A percentile compares a stretch with the other conserved stretches of the same genome.
phyloP scores from a whole-genome alignment of 2,113 vertebrate genomes.

The Connochaetes taurinus region DNA sequence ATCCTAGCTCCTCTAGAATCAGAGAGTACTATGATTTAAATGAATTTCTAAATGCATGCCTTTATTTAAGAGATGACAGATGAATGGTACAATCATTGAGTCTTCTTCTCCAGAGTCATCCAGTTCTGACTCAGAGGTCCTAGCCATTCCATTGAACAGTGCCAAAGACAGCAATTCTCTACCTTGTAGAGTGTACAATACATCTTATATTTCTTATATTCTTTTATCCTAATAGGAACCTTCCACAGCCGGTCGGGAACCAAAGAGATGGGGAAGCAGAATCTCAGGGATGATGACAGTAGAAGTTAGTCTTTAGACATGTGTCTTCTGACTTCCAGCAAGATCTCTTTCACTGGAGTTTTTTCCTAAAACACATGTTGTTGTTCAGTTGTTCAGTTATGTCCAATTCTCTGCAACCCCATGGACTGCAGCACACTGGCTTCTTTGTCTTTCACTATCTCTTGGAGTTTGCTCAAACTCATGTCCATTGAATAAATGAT shows the following conservation, averaged over 20 bases:
- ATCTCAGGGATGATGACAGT: not conserved
- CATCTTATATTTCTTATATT: not conserved
- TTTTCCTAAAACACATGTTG: not conserved
- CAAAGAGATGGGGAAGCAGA: not conserved
- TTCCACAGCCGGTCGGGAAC: not conserved
- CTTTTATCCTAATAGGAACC: not conserved
- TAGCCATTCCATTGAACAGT: not conserved
- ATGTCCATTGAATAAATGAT: not conserved
- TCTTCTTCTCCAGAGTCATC: not conserved
- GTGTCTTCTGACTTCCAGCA: not conserved
- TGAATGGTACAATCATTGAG: not conserved
- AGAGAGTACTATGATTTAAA: not conserved
- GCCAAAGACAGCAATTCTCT: not conserved
- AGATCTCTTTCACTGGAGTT: not conserved
- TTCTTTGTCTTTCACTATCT: not conserved
- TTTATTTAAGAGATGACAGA: not conserved
- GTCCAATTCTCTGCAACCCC: not conserved
- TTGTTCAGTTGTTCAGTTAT: not conserved
- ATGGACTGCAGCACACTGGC: not conserved
- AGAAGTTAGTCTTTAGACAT: not conserved
- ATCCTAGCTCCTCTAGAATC: not conserved
- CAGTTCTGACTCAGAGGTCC: not conserved
- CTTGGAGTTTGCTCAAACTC: not conserved
- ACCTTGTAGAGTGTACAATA: not conserved
- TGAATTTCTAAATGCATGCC: not conserved